Percentiles rank a stretch among this genome's conserved stretches.
Conservation (phyloP, 1,140 invertebrate species). For the Bombus haemorrhoidalis region DNA sequence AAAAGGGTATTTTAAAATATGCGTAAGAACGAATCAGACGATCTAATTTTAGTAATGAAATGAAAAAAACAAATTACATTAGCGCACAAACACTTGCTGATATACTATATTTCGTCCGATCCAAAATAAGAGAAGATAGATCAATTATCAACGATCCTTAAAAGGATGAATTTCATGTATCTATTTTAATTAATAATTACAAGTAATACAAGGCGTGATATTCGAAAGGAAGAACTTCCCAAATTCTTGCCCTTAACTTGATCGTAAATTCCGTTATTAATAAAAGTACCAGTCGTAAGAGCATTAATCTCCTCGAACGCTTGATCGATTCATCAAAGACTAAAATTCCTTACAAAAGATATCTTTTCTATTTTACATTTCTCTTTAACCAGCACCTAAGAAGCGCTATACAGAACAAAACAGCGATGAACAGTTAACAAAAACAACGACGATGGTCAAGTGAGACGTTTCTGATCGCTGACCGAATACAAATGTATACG, state of each 20-base stretch:
- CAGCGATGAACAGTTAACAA: not conserved
- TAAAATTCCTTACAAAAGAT: not conserved
- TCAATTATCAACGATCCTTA: not conserved
- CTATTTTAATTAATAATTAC: not conserved
- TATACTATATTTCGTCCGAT: not conserved
- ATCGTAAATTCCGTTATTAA: not conserved
- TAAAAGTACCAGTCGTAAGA: not conserved
- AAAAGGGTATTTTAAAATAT: too few relatives aligned
- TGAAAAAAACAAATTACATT: not conserved
- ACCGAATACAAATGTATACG: constrained; percentile 24
- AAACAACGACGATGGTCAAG: not conserved
- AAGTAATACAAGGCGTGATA: not conserved
- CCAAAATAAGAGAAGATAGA: not conserved
- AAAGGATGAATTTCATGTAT: not conserved
- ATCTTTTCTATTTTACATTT: not conserved
- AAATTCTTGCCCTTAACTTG: not conserved
- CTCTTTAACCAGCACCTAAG: not conserved
- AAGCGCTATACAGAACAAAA: not conserved
- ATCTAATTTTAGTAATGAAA: not conserved
- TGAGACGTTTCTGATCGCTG: not conserved
- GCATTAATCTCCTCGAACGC: too few relatives aligned
- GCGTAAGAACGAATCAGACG: too few relatives aligned
- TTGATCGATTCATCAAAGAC: too few relatives aligned
- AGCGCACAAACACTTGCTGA: not conserved
- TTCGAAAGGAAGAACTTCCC: not conserved